Base-by-base conservation (phyloP, 2,113 vertebrate genomes). In the Rynchops niger region DNA sequence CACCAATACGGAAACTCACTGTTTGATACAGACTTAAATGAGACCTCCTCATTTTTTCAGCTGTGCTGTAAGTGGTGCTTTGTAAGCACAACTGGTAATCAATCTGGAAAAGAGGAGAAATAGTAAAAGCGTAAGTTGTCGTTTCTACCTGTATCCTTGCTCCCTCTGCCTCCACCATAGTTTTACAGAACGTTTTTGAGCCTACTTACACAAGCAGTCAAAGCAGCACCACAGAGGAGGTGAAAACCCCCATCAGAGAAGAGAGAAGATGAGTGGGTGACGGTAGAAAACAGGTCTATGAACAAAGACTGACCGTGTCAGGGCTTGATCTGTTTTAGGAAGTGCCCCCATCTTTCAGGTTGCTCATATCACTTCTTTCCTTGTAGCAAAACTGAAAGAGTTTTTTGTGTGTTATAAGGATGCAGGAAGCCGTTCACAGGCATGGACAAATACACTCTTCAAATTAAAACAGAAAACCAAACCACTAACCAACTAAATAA, bases 231-330 rank as follows among this genome's bases (percentile, higher is more conserved):
- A n/a, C 36, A 76, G 61, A 90, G 45, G 49, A 82, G 79, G 9
- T n/a, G 23, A 32, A 84, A 82, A 55, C 9, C 11, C 26, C 42
- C 42, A 34, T 36, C 15, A 79, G 26, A n/a, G 47, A 18, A 23
- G 34, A 14, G 22, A 43, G 38, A 58, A 42, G 45, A 62, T 13
- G n/a, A 76, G 66, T 1, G 40, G 50, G 47, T 63, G 29, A 4
- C 1, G 4, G 36, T 5, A 47, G 43, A 29, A 59, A 71, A 59
- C 43, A 65, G 34, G 5, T 58, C 65, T 40, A 58, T 1, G 4
- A 71, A 5, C 1, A 12, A 18, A 74, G 40, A 12, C 19, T 0
- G 1, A 42, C 27, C 26, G 1, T 3, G 3, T 1, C 8, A 0
- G 42, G n/a, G 26, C 10, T 11, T 25, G 27, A 67, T 9, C 40